Base-by-base conservation (phyloP, 1,140 invertebrate genomes). In the Medauroidea extradentata region DNA sequence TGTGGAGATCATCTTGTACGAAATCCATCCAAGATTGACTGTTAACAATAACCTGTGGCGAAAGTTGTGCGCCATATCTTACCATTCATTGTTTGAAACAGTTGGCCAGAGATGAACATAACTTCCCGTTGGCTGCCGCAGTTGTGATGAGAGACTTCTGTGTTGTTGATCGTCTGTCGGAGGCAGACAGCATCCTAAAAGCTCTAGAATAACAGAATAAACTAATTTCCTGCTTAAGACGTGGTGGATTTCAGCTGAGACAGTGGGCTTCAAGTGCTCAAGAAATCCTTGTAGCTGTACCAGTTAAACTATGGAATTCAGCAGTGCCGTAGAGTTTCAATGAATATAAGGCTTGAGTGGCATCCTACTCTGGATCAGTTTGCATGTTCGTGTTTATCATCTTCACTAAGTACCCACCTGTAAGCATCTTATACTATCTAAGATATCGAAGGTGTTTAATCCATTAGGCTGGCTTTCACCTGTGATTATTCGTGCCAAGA, bases 131-230 rank as follows among this genome's bases (percentile, higher is more conserved):
- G 7, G 68, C 63, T 29, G 44, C 62, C 46, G 42, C 65, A 29
- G 60, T 67, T 14, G 68, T 75, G 16, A 18, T 25, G 24, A 64
- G 61, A 16, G 69, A 75, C 59, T 75, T 75, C 55, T 81, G 77
- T 60, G 69, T 78, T 3, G 77, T 80, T 57, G 77, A 81, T 64
- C 51, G 73, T 16, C 55, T 78, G 1, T 67, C 69, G 18, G 73
- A 74, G 23, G 63, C 65, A 11, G 58, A 58, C 19, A 21, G n/a
- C 24, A 50, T 61, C 25, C 29, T 61, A 49, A 52, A 56, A 38
- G 67, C 66, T 23, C 16, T 59, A n/a, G 11, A 58, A 38, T 13
- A 63, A 11, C 57, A 58, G 18, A 16, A 34, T 1, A 43, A 68
- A 25, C 2, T 69, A 0, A 58, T 46, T 19, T 29, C 16, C 14